Base-by-base conservation (phyloP, 1,140 invertebrate genomes). In the Coboldia fuscipes region DNA sequence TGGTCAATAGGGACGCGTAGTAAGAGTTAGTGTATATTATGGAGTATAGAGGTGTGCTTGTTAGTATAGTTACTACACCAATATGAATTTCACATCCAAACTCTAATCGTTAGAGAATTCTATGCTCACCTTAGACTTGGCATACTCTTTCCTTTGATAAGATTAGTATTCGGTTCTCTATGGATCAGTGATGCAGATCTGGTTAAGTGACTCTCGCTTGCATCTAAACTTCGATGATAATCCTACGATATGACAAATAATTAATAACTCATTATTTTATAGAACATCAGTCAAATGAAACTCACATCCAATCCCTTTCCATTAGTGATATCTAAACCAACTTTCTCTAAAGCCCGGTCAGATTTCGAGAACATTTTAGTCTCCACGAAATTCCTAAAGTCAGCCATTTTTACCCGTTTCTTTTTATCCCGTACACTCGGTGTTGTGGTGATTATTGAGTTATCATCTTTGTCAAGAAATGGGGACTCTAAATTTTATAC, bases 81-180 rank as follows among this genome's bases (percentile, higher is more conserved):
- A n/a, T n/a, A n/a, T n/a, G n/a, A n/a, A n/a, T n/a, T n/a, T n/a
- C n/a, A n/a, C n/a, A n/a, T n/a, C n/a, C n/a, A n/a, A n/a, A n/a
- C n/a, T n/a, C n/a, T n/a, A n/a, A n/a, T n/a, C n/a, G n/a, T n/a
- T n/a, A n/a, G n/a, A n/a, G n/a, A n/a, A n/a, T n/a, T n/a, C n/a
- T n/a, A n/a, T n/a, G n/a, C 57, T 57, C 65, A 88, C 84, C 83
- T 90, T 30, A 92, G 59, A 55, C 84, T 89, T 5, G 86, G 86
- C 83, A 92, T 89, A 61, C 83, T 89, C 60, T 89, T 90, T 30
- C 85, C 86, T 65, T 89, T 86, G 29, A 86, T 75, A 20, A 90
- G 59, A 55, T 79, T 81, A 36, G 71, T 74, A 1, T 68, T 52
- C 9, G 51, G 50, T 15, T 48, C 45, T 13, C 47, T 53, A 34